Evolutionary conservation across 2,797 vertebrate genomes (phyloP).

Genomic region (Anguilla anguilla): DNA sequence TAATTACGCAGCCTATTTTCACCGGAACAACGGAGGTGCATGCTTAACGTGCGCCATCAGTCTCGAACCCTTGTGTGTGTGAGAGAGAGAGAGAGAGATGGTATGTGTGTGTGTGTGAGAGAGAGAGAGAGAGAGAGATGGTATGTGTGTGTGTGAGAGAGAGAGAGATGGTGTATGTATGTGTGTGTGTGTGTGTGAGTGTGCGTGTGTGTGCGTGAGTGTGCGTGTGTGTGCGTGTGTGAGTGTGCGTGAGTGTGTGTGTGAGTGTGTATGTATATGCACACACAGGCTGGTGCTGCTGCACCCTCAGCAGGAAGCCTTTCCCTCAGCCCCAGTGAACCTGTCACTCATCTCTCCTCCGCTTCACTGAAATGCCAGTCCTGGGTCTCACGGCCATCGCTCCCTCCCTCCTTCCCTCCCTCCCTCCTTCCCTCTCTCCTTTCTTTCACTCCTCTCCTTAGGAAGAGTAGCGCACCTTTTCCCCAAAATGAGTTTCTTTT

Average conservation of each 20-base stretch:
- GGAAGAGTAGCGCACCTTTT: too few species aligned
- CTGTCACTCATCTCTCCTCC: constrained; percentile 2
- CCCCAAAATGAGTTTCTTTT: too few species aligned
- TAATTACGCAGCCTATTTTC: not conserved
- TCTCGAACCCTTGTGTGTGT: not conserved
- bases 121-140: too few species aligned
- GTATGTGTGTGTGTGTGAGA: too few species aligned
- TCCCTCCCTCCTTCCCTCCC: not conserved
- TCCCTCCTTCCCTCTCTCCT: too few species aligned
- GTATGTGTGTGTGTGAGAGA: not conserved
- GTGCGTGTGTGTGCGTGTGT: not conserved
- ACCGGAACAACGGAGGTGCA: not conserved
- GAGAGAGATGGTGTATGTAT: not conserved
- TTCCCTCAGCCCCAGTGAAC: not conserved
- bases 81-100: too few species aligned
- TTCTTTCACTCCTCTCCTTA: not conserved
- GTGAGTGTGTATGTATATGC: not conserved
- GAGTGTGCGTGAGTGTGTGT: too few species aligned
- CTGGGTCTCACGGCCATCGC: not conserved
- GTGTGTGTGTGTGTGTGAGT: too few species aligned
- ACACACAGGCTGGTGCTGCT: too few species aligned
- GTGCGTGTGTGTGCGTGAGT: too few species aligned
- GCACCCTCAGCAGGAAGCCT: not conserved
- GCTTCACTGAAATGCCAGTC: not conserved
- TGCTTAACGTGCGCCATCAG: not conserved